Percentiles rank a stretch among this genome's conserved stretches.
Conservation (phyloP, 2,113 vertebrate genomes). For the Pseudorhombus dupliciocellatus region DNA sequence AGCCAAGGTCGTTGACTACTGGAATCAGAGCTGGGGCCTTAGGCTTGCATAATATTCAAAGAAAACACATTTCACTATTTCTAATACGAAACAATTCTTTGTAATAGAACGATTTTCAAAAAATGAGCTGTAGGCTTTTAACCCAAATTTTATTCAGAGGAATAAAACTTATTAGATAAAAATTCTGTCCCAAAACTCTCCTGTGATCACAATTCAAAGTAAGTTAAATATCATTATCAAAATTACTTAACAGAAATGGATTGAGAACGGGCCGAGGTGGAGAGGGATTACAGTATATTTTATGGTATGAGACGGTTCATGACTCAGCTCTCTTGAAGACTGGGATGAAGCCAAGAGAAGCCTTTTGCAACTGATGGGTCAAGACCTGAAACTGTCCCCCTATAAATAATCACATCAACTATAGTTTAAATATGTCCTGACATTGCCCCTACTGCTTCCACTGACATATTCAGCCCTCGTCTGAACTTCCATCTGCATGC, state of each 20-base stretch:
- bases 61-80: not conserved
- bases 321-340: constrained; percentile 51
- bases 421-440: constrained; percentile 35
- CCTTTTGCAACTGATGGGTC: constrained; percentile 46
- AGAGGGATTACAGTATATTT: constrained; percentile 8
- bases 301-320: constrained; percentile 27
- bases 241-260: not conserved
- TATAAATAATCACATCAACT: constrained; percentile 38
- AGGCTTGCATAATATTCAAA: constrained; percentile 1
- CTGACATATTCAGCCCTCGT: constrained; percentile 13
- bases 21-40: not conserved
- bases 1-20: constrained; percentile 9
- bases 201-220: not conserved
- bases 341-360: constrained; percentile 50
- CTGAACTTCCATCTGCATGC: constrained; percentile 14
- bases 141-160: not conserved
- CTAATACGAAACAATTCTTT: not conserved
- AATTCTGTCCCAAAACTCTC: not conserved
- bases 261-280: not conserved
- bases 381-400: constrained; percentile 44
- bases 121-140: not conserved
- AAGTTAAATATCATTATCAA: not conserved
- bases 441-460: constrained; percentile 32
- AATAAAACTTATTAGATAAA: not conserved
- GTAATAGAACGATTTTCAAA: not conserved